Conservation (phyloP, 92 coral and sea anemone genomes). For the Phenganax stokvisi region DNA sequence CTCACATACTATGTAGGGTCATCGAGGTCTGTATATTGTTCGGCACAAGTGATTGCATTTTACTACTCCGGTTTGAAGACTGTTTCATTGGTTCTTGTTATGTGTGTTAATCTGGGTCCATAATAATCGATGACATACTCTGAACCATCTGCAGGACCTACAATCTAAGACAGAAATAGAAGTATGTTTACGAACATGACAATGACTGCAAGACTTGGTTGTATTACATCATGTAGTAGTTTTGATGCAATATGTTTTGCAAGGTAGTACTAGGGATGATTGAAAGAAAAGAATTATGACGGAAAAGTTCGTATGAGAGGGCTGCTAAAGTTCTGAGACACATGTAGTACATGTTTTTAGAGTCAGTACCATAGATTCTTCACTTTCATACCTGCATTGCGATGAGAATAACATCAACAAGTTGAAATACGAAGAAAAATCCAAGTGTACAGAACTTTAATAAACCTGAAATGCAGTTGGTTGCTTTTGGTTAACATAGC, state of each 20-base stretch:
- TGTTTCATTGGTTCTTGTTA: conserved; percentile 58
- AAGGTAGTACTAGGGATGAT: too few relatives aligned
- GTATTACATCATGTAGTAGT: neutral
- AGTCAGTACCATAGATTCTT: neutral
- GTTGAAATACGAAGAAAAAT: conserved; percentile 89
- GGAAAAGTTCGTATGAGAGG: too few relatives aligned
- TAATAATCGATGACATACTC: conserved; percentile 84
- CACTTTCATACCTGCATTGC: conserved; percentile 76
- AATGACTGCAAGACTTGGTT: neutral
- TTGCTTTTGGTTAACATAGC: neutral
- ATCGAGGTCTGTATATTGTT: neutral
- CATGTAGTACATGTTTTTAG: too few relatives aligned
- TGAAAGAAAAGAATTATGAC: too few relatives aligned
- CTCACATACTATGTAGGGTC: too few relatives aligned
- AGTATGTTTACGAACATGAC: neutral
- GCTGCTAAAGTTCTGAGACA: too few relatives aligned
- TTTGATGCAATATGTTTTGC: too few relatives aligned
- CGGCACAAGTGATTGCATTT: neutral
- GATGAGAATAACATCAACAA: conserved; percentile 83
- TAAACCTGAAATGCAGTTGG: conserved; percentile 52
- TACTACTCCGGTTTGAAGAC: conserved; percentile 47
- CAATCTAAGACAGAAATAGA: conserved; percentile 52
- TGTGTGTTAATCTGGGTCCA: conserved; percentile 74
- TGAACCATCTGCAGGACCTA: conserved; percentile 96
- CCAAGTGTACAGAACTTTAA: conserved; percentile 94